Conservation (phyloP, 2,797 vertebrate genomes). For the Australoheros facetus region DNA sequence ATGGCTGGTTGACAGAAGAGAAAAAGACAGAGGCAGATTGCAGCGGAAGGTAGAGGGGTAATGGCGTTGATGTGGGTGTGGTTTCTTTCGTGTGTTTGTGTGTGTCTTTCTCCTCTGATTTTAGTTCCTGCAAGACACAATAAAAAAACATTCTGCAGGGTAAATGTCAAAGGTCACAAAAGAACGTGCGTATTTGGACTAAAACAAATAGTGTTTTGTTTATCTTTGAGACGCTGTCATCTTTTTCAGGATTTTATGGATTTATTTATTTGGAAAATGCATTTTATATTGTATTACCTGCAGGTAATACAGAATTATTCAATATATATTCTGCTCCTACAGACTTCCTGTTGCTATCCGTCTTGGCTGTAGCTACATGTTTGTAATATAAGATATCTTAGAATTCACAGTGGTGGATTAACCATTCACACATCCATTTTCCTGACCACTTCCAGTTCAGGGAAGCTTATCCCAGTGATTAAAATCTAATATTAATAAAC, state of each 20-base stretch:
- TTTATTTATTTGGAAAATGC: not conserved
- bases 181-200: too few relatives aligned
- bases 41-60: slow-evolving; percentile 63
- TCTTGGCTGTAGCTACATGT: not conserved
- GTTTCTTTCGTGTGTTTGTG: slow-evolving; percentile 25
- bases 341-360: not conserved
- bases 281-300: not conserved
- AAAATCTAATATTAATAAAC: not conserved
- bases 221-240: not conserved
- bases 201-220: not conserved
- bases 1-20: slow-evolving; percentile 65
- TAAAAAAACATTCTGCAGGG: slow-evolving; percentile 12
- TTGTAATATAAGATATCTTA: too few relatives aligned
- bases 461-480: not conserved
- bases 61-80: slow-evolving; percentile 35
- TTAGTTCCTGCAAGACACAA: slow-evolving; percentile 15
- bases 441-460: not conserved
- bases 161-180: slow-evolving; percentile 9
- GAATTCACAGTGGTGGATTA: too few relatives aligned
- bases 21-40: slow-evolving; percentile 60
- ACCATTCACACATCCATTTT: not conserved
- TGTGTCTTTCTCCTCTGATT: slow-evolving; percentile 6
- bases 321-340: not conserved
- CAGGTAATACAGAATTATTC: too few relatives aligned
- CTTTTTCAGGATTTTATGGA: not conserved